Conservation (phyloP, 1,140 invertebrate genomes). For the Drosophila malerkotliana region DNA sequence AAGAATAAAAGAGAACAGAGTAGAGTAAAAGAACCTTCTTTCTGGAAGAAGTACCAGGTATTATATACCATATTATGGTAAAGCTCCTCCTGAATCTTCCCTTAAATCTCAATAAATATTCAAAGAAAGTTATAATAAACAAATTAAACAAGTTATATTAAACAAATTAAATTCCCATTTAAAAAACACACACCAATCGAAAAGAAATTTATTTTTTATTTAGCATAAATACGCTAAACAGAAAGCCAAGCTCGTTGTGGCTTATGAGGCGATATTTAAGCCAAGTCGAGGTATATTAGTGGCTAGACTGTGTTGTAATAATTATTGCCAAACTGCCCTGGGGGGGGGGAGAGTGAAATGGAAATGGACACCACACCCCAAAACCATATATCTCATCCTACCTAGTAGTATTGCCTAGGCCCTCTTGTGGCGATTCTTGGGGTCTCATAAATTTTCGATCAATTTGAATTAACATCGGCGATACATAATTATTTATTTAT, state of each 20-base stretch:
- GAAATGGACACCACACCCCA: constrained; percentile 7
- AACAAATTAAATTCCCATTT: background rate
- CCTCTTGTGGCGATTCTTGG: constrained; percentile 24
- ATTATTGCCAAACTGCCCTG: constrained; percentile 4
- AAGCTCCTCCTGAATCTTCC: too few relatives aligned
- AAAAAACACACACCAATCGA: background rate
- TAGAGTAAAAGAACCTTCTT: too few relatives aligned
- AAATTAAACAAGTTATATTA: too few relatives aligned
- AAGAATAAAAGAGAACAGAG: too few relatives aligned
- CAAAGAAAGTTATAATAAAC: background rate
- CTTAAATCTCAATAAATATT: too few relatives aligned
- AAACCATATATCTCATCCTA: background rate
- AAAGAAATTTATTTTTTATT: background rate
- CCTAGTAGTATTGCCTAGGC: constrained; percentile 2
- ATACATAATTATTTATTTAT: constrained; percentile 44
- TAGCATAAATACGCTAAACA: constrained; percentile 1
- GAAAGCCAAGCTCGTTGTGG: background rate
- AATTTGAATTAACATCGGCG: constrained; percentile 26
- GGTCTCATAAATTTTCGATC: constrained; percentile 29
- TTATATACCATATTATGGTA: too few relatives aligned
- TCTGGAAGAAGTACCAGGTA: too few relatives aligned
- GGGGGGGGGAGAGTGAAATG: background rate
- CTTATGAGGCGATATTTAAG: background rate
- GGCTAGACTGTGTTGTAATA: background rate
- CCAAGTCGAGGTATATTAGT: background rate